A percentile compares a stretch with the other conserved stretches of the same genome.
These are phyloP conservation scores for Papilio demoleus DNA, from an alignment of 2,888 invertebrate genomes.

Conservation along the genomic window DNA sequence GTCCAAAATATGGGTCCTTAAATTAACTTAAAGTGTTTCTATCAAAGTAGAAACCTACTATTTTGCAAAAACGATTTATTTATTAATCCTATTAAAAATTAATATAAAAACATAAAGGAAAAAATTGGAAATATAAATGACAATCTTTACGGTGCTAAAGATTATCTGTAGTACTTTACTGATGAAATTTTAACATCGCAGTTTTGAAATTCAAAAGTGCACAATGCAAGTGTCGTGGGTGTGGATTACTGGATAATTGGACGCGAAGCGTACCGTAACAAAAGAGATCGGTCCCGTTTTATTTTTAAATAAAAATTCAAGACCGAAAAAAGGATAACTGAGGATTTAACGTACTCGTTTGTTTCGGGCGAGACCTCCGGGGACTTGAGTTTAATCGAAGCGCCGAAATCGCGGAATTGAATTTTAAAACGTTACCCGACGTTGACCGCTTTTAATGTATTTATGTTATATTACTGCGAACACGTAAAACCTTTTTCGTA, in stretches of 20 bases:
- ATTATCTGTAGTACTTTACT: not conserved
- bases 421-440: conserved; percentile 27
- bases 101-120: no score
- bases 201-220: conserved; percentile 50
- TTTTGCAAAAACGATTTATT: no score
- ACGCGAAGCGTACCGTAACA: conserved; percentile 50
- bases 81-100: no score
- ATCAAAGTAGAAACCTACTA: no score
- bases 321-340: conserved; percentile 41
- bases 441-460: conserved; percentile 31
- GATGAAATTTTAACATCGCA: conserved; percentile 43
- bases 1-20: no score
- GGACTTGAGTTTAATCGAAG: conserved; percentile 44
- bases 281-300: conserved; percentile 51
- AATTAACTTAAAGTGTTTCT: no score
- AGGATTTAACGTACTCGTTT: conserved; percentile 46
- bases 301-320: conserved; percentile 47
- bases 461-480: conserved; percentile 30
- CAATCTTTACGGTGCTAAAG: not conserved
- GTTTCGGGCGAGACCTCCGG: conserved; percentile 46
- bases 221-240: conserved; percentile 57
- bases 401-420: conserved; percentile 41
- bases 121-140: not conserved
- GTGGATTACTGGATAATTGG: conserved; percentile 63
- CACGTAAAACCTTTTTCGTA: conserved; percentile 33